Base-by-base conservation (phyloP, 92 coral and sea anemone genomes). In the Zoanthus sociatus region DNA sequence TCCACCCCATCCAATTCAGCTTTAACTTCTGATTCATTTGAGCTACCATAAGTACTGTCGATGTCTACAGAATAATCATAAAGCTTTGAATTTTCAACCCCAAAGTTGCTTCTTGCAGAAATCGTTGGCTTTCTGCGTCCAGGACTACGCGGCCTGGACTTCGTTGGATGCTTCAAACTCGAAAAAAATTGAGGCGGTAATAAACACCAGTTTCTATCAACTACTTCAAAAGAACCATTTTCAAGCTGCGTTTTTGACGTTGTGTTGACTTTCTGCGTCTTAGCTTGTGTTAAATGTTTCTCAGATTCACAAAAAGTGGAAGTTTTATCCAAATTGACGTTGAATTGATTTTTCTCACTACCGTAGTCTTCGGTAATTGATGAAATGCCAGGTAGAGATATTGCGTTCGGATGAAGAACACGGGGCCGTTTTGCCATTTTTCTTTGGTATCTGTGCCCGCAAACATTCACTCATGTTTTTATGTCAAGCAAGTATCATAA, bases 61-160 rank as follows among this genome's bases (percentile, higher is more conserved):
- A 86, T 37, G 37, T 87, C 90, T 61, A 82, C 20, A 81, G 76
- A 37, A 66, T 69, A 71, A 54, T 91, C 91, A 66, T 78, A 91
- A 13, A 51, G 47, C 18, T 70, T 73, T 48, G 58, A 70, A 26
- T 20, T 48, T 66, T 45, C 75, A 8, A 11, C 15, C 10, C 73
- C 33, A 53, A 73, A 77, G 8, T 91, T 88, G n/a, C 93, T 83
- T 88, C 93, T 88, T 69, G 93, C 78, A 64, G 89, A 77, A 78
- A 91, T 72, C 58, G 91, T 83, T 21, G 91, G 93, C 18, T 82
- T 77, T 74, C 98, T 89, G 61, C 98, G 84, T 0, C 93, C 93
- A 42, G 95, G 93, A 51, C 90, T 94, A 26, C 90, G 93, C 77
- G 98, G 95, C 66, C 98, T 87, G 26, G 92, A 54, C 82, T 94